These are phyloP conservation scores for Hippocampus comes DNA, from an alignment of 2,113 vertebrate genomes.

Conservation along the genomic window DNA sequence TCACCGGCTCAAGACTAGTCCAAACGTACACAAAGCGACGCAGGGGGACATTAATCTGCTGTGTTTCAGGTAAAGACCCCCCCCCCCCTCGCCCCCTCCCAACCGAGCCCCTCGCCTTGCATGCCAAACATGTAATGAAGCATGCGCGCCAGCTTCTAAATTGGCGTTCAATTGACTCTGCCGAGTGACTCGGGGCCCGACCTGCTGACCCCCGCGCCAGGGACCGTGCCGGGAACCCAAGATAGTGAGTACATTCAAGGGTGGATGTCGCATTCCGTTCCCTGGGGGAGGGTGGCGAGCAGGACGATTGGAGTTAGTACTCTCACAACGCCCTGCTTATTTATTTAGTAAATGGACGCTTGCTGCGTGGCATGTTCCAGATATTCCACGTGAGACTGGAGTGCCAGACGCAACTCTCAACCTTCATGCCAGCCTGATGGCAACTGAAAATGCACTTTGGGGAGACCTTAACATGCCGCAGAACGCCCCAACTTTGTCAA, in stretches of 20 bases:
- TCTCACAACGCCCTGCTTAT: background rate
- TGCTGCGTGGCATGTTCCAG: background rate
- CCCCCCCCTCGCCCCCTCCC: background rate
- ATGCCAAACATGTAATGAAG: conserved; percentile 52
- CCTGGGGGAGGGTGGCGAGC: background rate
- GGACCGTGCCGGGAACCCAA: background rate
- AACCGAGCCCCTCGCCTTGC: background rate
- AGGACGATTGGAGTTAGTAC: background rate
- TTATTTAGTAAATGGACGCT: background rate
- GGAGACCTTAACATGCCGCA: no score
- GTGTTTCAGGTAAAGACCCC: conserved; percentile 36
- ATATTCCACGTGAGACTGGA: background rate
- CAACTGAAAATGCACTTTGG: no score
- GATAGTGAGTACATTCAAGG: conserved; percentile 6
- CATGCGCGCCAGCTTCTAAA: conserved; percentile 24
- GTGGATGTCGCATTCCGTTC: background rate
- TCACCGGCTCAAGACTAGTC: conserved; percentile 41
- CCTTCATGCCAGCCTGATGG: background rate
- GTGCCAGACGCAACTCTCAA: background rate
- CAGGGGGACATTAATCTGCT: conserved; percentile 49
- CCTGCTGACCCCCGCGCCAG: conserved; percentile 18
- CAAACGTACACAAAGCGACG: conserved; percentile 49
- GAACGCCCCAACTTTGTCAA: no score
- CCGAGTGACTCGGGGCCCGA: conserved; percentile 8
- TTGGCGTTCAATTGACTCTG: conserved; percentile 56